These are phyloP conservation scores for Brachionus koreanus DNA, from an alignment of 1,140 invertebrate species.

Conservation along the genomic window DNA sequence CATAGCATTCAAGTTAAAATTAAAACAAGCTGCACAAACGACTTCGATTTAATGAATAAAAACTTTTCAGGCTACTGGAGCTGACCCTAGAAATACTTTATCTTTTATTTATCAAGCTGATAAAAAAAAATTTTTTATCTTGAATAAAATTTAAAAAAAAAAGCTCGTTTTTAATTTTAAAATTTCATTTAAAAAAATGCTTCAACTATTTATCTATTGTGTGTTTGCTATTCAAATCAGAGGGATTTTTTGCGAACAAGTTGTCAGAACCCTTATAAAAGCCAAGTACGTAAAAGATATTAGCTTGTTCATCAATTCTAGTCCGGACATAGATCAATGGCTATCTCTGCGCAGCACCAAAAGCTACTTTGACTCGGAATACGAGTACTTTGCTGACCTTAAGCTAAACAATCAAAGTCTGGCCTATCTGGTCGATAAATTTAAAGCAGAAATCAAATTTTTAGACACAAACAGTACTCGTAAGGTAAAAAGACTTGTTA, in stretches of 20 bases:
- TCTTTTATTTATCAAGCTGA: not conserved
- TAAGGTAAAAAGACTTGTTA: not conserved
- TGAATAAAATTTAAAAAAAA: not conserved
- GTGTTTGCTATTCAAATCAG: not conserved
- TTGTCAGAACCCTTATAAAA: not conserved
- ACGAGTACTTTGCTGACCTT: not conserved
- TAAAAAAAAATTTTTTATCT: not conserved
- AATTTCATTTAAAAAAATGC: not conserved
- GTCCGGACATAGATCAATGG: not conserved
- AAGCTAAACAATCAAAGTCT: not conserved
- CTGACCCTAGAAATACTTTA: not conserved
- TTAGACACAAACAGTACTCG: not conserved
- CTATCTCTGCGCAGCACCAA: not conserved
- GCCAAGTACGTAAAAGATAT: not conserved
- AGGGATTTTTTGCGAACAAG: not conserved
- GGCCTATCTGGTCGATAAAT: not conserved
- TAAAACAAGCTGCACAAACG: not conserved
- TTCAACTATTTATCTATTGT: not conserved
- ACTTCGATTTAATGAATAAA: slow-evolving; percentile 16
- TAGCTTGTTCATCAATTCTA: not conserved
- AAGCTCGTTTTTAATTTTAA: not conserved
- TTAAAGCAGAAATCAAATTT: not conserved
- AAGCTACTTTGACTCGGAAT: not conserved
- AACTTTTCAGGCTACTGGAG: slow-evolving; percentile 34
- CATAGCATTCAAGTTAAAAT: not conserved